These are phyloP conservation scores for Whitmania pigra DNA, from an alignment of 1,140 invertebrate species.

Conservation along the genomic window DNA sequence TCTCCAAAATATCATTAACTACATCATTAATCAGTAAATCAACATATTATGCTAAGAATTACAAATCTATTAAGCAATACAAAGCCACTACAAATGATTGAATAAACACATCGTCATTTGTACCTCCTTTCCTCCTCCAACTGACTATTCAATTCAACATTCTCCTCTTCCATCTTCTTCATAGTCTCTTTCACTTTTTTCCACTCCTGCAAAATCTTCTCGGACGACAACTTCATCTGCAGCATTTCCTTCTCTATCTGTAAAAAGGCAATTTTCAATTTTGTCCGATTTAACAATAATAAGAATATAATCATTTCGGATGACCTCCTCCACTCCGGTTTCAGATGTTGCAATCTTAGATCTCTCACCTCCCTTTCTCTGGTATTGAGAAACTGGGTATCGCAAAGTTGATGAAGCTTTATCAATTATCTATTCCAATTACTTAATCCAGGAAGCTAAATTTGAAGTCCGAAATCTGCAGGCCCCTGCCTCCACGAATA, in stretches of 20 bases:
- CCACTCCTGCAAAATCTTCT: neutral
- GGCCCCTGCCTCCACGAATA: no score
- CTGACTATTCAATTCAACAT: constrained; percentile 12
- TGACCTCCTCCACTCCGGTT: constrained; percentile 50
- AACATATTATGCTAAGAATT: no score
- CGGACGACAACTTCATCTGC: neutral
- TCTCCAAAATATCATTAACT: no score
- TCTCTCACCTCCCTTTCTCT: no score
- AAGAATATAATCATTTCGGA: neutral
- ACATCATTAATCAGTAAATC: no score
- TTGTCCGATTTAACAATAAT: neutral
- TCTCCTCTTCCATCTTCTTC: neutral
- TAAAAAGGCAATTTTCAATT: neutral
- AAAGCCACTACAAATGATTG: neutral
- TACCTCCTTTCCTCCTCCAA: constrained; percentile 19
- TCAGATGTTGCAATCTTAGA: constrained; percentile 62
- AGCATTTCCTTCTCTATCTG: constrained; percentile 10
- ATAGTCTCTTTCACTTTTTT: neutral
- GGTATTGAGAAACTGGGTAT: no score
- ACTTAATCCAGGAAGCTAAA: no score
- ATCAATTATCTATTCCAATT: no score
- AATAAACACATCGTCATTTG: neutral
- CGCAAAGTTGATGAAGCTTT: no score
- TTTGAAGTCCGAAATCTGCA: no score
- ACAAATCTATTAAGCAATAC: neutral